phyloP scores from a whole-genome alignment of 2,888 invertebrate genomes.

The Scaptomyza caliginosa region DNA sequence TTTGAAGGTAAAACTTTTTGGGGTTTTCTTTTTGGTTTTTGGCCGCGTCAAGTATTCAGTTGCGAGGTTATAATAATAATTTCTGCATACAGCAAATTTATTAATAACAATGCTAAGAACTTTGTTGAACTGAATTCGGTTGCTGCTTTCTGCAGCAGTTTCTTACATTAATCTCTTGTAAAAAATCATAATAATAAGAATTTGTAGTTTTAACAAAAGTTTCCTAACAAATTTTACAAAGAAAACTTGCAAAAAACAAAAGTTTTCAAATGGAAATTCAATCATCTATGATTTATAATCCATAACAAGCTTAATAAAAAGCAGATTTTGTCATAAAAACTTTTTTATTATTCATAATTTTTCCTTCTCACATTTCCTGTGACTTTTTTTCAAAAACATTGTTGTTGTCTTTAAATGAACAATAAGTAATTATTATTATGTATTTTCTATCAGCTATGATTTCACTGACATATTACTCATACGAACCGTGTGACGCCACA shows the following conservation, averaged over 20 bases:
- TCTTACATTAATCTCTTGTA: neutral
- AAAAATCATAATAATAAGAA: too few species aligned
- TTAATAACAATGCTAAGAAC: too few species aligned
- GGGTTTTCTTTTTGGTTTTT: too few species aligned
- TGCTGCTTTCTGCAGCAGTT: conserved; percentile 5
- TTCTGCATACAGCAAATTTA: conserved; percentile 52
- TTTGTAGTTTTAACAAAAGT: too few species aligned
- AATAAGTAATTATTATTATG: conserved; percentile 4
- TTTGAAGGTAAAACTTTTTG: conserved; percentile 23
- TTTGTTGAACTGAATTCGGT: conserved; percentile 14
- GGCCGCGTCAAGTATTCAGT: neutral
- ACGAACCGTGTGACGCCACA: conserved; percentile 55
- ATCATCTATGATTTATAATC: too few species aligned
- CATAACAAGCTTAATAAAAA: too few species aligned
- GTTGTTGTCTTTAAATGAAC: neutral
- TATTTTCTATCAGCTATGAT: conserved; percentile 12
- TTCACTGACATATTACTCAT: conserved; percentile 47
- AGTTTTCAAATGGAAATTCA: too few species aligned
- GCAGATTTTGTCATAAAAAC: neutral
- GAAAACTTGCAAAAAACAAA: too few species aligned
- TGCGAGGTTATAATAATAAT: conserved; percentile 50
- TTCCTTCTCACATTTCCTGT: neutral
- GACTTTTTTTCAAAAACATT: neutral
- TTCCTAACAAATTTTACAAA: too few species aligned
- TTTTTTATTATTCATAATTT: conserved; percentile 2